Evolutionary conservation across 2,888 invertebrate genomes (phyloP).

Genomic region (Machimus atricapillus): DNA sequence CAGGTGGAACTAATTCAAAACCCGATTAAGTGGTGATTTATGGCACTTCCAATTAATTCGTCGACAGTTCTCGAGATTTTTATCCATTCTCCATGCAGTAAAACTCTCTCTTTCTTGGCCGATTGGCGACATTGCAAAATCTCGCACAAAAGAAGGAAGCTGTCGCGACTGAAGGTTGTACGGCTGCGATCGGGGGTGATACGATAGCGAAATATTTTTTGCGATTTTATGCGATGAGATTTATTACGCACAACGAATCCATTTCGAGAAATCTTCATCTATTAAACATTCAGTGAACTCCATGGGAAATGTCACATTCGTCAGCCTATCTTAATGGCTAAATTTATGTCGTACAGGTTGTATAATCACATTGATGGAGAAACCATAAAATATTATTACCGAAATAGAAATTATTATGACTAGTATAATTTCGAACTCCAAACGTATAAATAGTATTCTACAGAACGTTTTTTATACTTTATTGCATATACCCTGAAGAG

Average conservation of each 20-base stretch:
- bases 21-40: conserved; percentile 32
- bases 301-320: background rate
- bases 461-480: background rate
- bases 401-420: background rate
- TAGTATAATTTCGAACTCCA: background rate
- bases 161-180: background rate
- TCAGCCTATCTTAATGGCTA: background rate
- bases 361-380: background rate
- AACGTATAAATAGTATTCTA: background rate
- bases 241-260: background rate
- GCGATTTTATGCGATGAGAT: background rate
- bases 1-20: conserved; percentile 38
- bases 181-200: background rate
- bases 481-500: background rate
- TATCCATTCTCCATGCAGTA: background rate
- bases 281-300: background rate
- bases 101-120: background rate
- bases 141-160: background rate
- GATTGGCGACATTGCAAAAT: background rate
- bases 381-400: background rate
- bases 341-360: background rate
- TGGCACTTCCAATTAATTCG: conserved; percentile 33
- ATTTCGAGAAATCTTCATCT: background rate
- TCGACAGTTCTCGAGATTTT: conserved; percentile 10
- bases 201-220: background rate